These are phyloP conservation scores for Eptesicus fuscus DNA, from an alignment of 2,113 vertebrate genomes.

Conservation along the genomic window DNA sequence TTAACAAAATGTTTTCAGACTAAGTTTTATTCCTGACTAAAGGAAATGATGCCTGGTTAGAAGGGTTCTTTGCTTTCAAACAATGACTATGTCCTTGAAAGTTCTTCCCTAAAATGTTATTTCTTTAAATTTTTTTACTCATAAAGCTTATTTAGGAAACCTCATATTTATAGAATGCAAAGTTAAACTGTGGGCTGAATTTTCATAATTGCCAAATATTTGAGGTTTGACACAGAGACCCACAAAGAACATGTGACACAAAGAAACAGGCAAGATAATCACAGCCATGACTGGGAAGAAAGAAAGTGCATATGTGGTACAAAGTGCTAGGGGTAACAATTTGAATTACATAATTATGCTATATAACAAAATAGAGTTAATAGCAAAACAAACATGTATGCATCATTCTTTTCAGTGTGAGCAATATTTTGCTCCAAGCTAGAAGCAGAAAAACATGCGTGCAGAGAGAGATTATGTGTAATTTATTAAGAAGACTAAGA, in stretches of 20 bases:
- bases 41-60: neutral
- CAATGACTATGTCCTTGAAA: neutral
- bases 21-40: neutral
- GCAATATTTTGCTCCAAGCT: neutral
- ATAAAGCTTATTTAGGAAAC: neutral
- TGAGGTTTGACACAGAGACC: neutral
- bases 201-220: neutral
- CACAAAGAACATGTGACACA: neutral
- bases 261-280: neutral
- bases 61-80: neutral
- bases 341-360: neutral
- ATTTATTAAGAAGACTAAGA: conserved; percentile 29
- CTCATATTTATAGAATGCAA: neutral
- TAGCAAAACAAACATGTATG: conserved; percentile 15
- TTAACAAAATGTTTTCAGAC: neutral
- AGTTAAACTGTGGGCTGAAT: neutral
- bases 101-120: neutral
- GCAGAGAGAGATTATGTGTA: conserved; percentile 15
- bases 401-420: neutral
- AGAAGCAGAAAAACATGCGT: neutral
- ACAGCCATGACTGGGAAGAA: neutral
- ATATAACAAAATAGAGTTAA: neutral
- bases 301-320: neutral
- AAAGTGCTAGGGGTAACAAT: neutral
- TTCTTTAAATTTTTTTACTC: neutral